Conservation (phyloP, 2,888 invertebrate species). For the Trisateles emortualis region DNA sequence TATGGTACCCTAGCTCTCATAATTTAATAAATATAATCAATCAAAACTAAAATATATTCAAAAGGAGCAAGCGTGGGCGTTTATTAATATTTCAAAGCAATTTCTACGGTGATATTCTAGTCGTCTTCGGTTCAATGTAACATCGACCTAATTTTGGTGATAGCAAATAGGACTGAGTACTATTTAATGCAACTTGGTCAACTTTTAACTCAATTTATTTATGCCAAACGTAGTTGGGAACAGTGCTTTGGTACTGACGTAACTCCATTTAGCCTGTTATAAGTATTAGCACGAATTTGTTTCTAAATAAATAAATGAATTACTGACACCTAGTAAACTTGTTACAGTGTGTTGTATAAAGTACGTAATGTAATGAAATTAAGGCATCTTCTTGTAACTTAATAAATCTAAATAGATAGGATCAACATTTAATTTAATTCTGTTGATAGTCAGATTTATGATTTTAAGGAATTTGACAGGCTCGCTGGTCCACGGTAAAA, state of each 20-base stretch:
- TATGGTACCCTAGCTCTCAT: no score
- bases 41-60: no score
- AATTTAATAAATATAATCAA: no score
- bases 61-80: no score
- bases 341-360: background rate
- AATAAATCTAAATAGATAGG: no score
- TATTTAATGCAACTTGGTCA: slow-evolving; percentile 10
- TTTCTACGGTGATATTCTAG: no score
- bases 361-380: background rate
- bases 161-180: slow-evolving; percentile 4
- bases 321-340: background rate
- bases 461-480: no score
- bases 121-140: background rate
- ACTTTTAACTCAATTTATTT: slow-evolving; percentile 15
- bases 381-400: no score
- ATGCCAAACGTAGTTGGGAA: slow-evolving; percentile 14
- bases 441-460: no score
- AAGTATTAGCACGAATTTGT: slow-evolving; percentile 8
- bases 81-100: no score
- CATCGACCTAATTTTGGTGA: background rate
- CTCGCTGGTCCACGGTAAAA: no score
- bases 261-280: slow-evolving; percentile 11
- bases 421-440: no score
- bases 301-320: slow-evolving; percentile 11
- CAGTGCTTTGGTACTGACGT: slow-evolving; percentile 16